Evolutionary conservation across 2,113 vertebrate genomes (phyloP).

Genomic region (Polyodon spathula): DNA sequence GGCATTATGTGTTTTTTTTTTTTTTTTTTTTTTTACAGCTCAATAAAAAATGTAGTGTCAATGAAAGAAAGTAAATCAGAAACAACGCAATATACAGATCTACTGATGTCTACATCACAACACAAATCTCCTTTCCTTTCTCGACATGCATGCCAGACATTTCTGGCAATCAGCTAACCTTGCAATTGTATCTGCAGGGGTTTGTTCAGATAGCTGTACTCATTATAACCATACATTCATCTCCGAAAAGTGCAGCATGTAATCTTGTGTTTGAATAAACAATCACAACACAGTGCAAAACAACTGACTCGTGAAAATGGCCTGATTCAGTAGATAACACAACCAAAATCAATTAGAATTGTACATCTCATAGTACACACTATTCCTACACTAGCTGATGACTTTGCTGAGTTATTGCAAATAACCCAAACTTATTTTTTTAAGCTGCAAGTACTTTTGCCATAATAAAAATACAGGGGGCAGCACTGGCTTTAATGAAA

Average conservation of each 20-base stretch:
- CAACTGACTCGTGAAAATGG: too few species aligned
- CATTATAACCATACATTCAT: background rate
- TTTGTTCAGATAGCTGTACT: background rate
- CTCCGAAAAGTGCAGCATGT: conserved; percentile 15
- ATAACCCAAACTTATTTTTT: too few species aligned
- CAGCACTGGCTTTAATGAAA: too few species aligned
- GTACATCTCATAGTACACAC: too few species aligned
- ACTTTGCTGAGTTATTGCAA: too few species aligned
- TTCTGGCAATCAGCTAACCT: background rate
- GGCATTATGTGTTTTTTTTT: background rate
- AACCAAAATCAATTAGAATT: too few species aligned
- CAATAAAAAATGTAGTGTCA: background rate
- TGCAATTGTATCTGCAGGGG: background rate
- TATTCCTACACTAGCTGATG: too few species aligned
- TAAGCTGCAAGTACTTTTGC: too few species aligned
- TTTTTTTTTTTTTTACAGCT: background rate
- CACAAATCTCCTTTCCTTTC: background rate
- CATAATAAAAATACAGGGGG: too few species aligned
- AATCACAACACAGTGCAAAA: too few species aligned
- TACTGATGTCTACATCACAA: background rate
- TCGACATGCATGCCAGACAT: background rate
- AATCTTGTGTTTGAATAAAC: background rate
- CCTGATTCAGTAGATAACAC: too few species aligned
- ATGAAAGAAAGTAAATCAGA: background rate
- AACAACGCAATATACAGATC: background rate